Evolutionary conservation across 2,888 invertebrate species (phyloP), one percentile per base, ranked within the genome.

Genomic region (Romanomermis culicivorax): DNA sequence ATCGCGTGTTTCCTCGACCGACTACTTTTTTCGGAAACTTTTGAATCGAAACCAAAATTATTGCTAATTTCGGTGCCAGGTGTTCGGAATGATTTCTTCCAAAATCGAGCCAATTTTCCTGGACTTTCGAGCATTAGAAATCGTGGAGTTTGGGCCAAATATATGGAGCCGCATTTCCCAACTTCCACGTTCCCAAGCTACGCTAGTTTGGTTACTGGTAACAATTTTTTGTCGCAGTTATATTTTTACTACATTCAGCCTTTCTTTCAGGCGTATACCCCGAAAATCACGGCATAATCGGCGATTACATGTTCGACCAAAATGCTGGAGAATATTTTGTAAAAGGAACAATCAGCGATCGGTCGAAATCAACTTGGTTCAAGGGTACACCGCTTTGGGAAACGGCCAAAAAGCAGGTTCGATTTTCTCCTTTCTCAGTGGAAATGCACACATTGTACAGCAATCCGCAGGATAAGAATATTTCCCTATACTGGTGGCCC

Each of bases 251-350:
- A 11, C 36, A 36, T 36, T 36, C 17, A 11, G 7, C 17, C 11
- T 36, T 36, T 36, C n/a, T 54, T 66, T 56, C 36, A 66, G 66
- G 67, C 1, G 60, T 67, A n/a, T 67, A 66, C 57, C 63, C 65
- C 14, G 67, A 67, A 54, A 65, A 62, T 48, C 67, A 67, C 57
- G 65, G 67, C 51, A 64, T 67, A 57, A 65, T 65, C 7, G 62
- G 61, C 42, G 66, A 67, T 56, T 66, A 64, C 56, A 68, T 67
- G 65, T 67, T 61, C 60, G 64, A 66, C 30, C 7, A 53, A 2
- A 52, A 52, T 2, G 29, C 26, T n/a, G 23, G 23, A n/a, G 23
- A 26, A 3, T n/a, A 23, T 20, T 54, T 54, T 23, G 23, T 53
- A 17, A n/a, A 36, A n/a, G 53, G 53, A 20, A 42, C 14, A 4